These are phyloP conservation scores for Phylloscopus whistleri DNA, from an alignment of 2,113 vertebrate species.

Conservation along the genomic window DNA sequence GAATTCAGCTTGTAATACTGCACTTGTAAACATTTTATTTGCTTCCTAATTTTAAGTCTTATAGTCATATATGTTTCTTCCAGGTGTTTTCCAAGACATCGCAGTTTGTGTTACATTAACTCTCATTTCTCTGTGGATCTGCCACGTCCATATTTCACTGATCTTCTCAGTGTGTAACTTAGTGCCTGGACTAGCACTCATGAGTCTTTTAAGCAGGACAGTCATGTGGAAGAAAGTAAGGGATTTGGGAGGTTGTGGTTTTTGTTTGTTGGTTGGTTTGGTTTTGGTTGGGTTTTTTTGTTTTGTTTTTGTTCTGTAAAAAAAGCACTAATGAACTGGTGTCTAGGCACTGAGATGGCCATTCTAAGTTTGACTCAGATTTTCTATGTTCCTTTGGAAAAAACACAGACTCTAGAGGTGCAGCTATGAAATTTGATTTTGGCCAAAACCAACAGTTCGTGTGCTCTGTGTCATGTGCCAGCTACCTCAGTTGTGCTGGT, in stretches of 20 bases:
- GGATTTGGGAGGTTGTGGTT: background rate
- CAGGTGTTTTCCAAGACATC: background rate
- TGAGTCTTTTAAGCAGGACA: background rate
- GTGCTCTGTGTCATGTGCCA: background rate
- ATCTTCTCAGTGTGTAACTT: background rate
- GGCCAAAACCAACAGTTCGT: background rate
- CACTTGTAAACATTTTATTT: background rate
- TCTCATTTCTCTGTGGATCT: background rate
- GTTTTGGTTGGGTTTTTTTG: background rate
- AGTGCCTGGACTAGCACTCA: background rate
- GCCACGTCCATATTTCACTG: background rate
- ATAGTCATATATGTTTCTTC: background rate
- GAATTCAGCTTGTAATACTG: background rate
- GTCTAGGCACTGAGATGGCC: no score
- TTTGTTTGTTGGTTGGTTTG: background rate
- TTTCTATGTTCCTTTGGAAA: background rate
- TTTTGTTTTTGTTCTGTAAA: background rate
- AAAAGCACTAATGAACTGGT: background rate
- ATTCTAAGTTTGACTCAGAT: background rate
- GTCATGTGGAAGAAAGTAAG: background rate
- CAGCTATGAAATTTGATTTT: background rate
- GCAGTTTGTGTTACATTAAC: background rate
- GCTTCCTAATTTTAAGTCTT: background rate
- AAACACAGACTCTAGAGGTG: background rate
- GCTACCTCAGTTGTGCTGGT: background rate